Evolutionary conservation across 1,140 invertebrate genomes (phyloP).

Genomic region (Galleria mellonella): DNA sequence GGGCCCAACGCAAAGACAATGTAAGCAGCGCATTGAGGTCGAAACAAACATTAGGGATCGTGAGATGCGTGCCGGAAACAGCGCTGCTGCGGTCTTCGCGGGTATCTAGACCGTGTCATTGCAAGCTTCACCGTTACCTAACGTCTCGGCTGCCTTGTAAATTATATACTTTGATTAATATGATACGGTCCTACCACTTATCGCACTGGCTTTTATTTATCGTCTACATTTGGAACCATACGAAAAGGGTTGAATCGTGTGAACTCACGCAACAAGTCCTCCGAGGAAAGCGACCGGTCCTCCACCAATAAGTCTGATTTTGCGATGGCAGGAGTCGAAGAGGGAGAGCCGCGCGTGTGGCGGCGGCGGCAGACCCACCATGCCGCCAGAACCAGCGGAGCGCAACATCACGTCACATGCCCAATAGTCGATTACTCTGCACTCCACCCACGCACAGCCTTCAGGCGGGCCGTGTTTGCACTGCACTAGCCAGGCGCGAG

Average conservation of each 20-base stretch:
- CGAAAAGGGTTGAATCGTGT: too few species aligned
- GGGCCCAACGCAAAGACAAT: slow-evolving; percentile 1
- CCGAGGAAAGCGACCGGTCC: slow-evolving; percentile 79
- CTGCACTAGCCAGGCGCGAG: slow-evolving; percentile 50
- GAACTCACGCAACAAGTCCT: slow-evolving; percentile 81
- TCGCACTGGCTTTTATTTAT: too few species aligned
- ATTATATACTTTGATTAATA: too few species aligned
- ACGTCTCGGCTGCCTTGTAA: not conserved
- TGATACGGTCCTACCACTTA: too few species aligned
- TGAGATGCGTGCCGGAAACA: slow-evolving; percentile 3
- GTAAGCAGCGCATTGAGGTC: slow-evolving; percentile 1
- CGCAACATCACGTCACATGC: slow-evolving; percentile 61
- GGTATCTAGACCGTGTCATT: slow-evolving; percentile 8
- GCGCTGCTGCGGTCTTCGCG: not conserved
- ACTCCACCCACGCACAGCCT: slow-evolving; percentile 4
- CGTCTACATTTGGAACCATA: too few species aligned
- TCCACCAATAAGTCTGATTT: slow-evolving; percentile 79
- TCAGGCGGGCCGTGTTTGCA: not conserved
- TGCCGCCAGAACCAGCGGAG: slow-evolving; percentile 50
- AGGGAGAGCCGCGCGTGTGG: slow-evolving; percentile 75
- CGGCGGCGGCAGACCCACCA: slow-evolving; percentile 45
- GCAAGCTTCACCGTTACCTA: slow-evolving; percentile 1
- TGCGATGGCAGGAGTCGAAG: slow-evolving; percentile 82
- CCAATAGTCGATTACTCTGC: slow-evolving; percentile 22
- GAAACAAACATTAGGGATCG: slow-evolving; percentile 5